Evolutionary conservation across 1,140 invertebrate species (phyloP).

Genomic region (Achroia grisella): DNA sequence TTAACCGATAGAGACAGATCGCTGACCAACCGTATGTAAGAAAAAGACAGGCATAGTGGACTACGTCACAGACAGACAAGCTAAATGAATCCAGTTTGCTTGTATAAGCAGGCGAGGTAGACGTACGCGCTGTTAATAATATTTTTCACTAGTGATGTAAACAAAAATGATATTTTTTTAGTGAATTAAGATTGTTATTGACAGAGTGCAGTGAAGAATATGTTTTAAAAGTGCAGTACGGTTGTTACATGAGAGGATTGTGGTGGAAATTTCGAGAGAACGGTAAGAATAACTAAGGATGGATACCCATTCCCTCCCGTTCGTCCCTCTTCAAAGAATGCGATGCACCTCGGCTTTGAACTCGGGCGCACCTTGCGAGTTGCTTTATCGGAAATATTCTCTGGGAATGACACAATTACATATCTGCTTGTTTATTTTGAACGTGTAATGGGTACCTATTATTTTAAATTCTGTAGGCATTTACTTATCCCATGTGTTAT

Average conservation of each 20-base stretch:
- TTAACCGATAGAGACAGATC: constrained; percentile 34
- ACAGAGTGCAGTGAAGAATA: constrained; percentile 32
- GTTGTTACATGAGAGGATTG: constrained; percentile 17
- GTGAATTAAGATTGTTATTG: constrained; percentile 31
- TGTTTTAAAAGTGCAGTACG: constrained; percentile 38
- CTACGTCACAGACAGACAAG: constrained; percentile 45
- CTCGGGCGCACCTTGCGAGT: constrained; percentile 58
- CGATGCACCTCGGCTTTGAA: constrained; percentile 39
- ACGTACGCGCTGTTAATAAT: constrained; percentile 34
- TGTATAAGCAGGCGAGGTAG: constrained; percentile 46
- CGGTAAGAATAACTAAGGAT: constrained; percentile 61
- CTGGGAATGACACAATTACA: constrained; percentile 2
- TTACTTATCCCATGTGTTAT: too few species aligned
- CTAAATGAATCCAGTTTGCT: constrained; percentile 65
- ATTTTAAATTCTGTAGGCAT: too few species aligned
- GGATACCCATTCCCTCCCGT: constrained; percentile 49
- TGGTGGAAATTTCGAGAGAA: constrained; percentile 19
- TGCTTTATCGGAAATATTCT: constrained; percentile 10
- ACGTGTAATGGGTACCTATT: too few species aligned
- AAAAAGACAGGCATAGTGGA: constrained; percentile 59
- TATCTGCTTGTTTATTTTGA: too few species aligned
- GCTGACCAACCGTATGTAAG: constrained; percentile 10
- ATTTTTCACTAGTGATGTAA: constrained; percentile 54
- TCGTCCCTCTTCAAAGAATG: constrained; percentile 63
- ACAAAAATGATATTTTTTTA: constrained; percentile 42